phyloP scores from a whole-genome alignment of 1,140 invertebrate genomes.

The Drosophila chauvacae region DNA sequence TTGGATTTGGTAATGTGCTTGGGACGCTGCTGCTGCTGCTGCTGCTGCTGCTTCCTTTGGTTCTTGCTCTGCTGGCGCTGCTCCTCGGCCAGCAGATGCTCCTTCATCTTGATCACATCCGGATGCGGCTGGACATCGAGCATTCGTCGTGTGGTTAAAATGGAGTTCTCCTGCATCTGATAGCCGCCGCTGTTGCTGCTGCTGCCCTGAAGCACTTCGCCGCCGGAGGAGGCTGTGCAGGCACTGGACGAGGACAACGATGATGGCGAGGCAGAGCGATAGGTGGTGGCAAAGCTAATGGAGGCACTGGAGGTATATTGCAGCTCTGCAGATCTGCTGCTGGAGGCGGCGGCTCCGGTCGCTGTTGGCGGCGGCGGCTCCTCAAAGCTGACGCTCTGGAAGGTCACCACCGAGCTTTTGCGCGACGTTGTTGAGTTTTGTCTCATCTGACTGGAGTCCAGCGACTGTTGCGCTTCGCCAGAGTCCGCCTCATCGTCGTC shows the following conservation, averaged over 20 bases:
- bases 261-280: conserved; percentile 30
- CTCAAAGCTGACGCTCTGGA: conserved; percentile 56
- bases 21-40: conserved; percentile 52
- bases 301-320: conserved; percentile 66
- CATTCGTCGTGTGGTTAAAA: conserved; percentile 67
- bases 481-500: conserved; percentile 2
- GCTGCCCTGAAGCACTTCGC: conserved; percentile 10
- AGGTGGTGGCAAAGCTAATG: conserved; percentile 77
- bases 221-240: conserved; percentile 28
- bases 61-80: conserved; percentile 61
- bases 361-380: conserved; percentile 10
- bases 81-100: conserved; percentile 52
- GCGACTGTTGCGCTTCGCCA: neutral
- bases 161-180: conserved; percentile 57
- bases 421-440: conserved; percentile 61
- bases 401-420: conserved; percentile 71
- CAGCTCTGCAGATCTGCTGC: neutral
- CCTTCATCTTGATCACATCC: conserved; percentile 78
- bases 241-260: conserved; percentile 39
- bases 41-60: conserved; percentile 53
- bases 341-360: neutral
- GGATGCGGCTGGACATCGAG: conserved; percentile 77
- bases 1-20: conserved; percentile 64
- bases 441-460: conserved; percentile 33
- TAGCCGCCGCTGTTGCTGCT: conserved; percentile 21